Conservation (phyloP, 2,113 vertebrate genomes). For the Pelusios castaneus region DNA sequence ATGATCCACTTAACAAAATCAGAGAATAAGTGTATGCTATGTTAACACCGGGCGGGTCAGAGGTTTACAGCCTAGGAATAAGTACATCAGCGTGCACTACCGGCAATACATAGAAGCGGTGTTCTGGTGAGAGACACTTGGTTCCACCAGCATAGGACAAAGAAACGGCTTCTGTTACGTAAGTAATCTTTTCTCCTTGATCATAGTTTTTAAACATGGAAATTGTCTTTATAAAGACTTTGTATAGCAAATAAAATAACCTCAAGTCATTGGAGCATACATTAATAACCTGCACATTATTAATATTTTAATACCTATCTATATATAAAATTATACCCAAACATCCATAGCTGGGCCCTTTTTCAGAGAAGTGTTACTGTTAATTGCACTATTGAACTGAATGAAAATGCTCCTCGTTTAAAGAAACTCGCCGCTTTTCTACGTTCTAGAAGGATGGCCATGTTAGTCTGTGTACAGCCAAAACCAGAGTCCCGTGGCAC, state of each 20-base stretch:
- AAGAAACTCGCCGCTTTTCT: not conserved
- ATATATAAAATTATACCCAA: not conserved
- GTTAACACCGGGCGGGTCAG: not conserved
- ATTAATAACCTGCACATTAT: not conserved
- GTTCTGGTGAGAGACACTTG: not conserved
- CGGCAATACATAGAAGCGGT: not conserved
- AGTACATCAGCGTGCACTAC: not conserved
- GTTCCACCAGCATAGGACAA: not conserved
- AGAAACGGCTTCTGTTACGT: not conserved
- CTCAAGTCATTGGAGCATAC: not conserved
- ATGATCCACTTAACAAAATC: not conserved
- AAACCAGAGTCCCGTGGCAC: too few relatives aligned
- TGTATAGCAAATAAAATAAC: not conserved
- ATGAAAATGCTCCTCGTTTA: not conserved
- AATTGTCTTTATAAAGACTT: not conserved
- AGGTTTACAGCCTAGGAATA: not conserved
- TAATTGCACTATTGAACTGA: not conserved
- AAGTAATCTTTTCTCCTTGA: not conserved
- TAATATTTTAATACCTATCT: not conserved
- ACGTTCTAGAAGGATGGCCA: too few relatives aligned
- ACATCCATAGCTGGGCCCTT: not conserved
- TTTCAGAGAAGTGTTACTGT: not conserved
- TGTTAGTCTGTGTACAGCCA: too few relatives aligned
- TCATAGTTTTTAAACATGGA: not conserved
- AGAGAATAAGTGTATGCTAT: not conserved